Conservation (phyloP, 2,113 vertebrate species). For the Antennarius striatus region DNA sequence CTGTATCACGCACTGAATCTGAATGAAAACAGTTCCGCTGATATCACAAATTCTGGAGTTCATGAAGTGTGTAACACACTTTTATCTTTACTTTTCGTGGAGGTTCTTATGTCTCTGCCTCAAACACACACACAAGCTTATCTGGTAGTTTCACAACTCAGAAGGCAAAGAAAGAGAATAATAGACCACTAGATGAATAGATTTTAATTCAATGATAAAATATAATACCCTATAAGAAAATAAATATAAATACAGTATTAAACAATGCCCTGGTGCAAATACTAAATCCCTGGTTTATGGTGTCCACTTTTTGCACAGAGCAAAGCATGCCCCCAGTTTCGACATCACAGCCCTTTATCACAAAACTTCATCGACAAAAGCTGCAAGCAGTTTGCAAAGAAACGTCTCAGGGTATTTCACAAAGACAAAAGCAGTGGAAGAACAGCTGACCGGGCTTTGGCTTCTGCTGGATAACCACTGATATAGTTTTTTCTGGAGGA, state of each 20-base stretch:
- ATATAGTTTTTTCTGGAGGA: not conserved
- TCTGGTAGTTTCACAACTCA: conserved; percentile 11
- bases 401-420: not conserved
- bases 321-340: not conserved
- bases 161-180: conserved; percentile 3
- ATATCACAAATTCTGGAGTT: conserved; percentile 16
- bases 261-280: conserved; percentile 6
- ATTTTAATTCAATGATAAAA: conserved; percentile 8
- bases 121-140: not conserved
- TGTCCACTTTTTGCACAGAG: not conserved
- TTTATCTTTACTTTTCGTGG: conserved; percentile 22
- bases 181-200: not conserved
- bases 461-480: not conserved
- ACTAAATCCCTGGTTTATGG: not conserved
- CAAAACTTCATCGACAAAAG: not conserved
- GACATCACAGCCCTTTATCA: not conserved
- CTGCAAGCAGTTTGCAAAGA: not conserved
- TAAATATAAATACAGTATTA: conserved; percentile 24
- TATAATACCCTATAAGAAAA: not conserved
- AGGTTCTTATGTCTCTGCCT: not conserved
- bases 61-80: conserved; percentile 13
- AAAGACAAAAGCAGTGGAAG: not conserved
- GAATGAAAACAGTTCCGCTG: not conserved
- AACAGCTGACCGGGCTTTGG: conserved; percentile 1
- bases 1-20: too few relatives aligned